phyloP scores from a whole-genome alignment of 2,113 vertebrate genomes.

The Galbula dea region DNA sequence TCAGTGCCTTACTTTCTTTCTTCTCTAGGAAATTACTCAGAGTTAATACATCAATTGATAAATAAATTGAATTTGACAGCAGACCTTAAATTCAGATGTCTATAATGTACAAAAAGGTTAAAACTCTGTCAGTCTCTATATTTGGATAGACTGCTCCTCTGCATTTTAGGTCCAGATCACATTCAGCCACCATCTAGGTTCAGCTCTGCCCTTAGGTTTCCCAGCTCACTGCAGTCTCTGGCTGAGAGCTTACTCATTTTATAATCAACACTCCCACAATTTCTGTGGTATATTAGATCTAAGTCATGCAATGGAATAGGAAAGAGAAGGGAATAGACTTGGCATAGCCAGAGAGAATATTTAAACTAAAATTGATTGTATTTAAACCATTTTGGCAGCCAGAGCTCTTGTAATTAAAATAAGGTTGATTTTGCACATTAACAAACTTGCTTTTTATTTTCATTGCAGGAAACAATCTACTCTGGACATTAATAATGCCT shows the following conservation, averaged over 20 bases:
- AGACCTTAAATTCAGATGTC: neutral
- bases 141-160: neutral
- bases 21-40: neutral
- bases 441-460: neutral
- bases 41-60: neutral
- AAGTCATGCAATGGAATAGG: neutral
- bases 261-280: neutral
- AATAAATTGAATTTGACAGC: neutral
- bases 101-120: neutral
- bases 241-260: neutral
- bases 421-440: conserved; percentile 9
- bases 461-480: neutral
- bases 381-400: neutral
- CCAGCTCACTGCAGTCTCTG: neutral
- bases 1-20: neutral
- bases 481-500: neutral
- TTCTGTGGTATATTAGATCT: neutral
- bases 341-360: neutral
- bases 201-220: neutral
- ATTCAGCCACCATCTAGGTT: neutral
- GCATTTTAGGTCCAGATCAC: neutral
- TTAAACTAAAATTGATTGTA: conserved; percentile 6
- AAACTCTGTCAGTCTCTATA: neutral
- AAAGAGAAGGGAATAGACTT: neutral
- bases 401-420: conserved; percentile 4